Percentiles rank a stretch among this genome's conserved stretches.
Evolutionary conservation across 2,113 vertebrate species (phyloP).

Genomic region (Elanus axillaris): DNA sequence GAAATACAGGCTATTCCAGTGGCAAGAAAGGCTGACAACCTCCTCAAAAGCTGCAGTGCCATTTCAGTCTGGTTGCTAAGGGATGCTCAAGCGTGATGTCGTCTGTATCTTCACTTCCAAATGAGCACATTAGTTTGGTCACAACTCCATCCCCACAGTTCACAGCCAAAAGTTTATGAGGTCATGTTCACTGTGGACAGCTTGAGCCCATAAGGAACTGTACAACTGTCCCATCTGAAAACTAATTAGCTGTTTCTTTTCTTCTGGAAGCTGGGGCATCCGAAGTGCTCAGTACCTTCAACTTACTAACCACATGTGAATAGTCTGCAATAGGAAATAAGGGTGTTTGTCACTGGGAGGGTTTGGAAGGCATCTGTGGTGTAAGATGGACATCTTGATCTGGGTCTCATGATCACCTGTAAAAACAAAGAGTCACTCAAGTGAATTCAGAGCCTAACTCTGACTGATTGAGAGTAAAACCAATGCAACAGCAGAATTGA

Average conservation of each 20-base stretch:
- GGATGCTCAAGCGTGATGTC: constrained; percentile 26
- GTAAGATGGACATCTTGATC: not conserved
- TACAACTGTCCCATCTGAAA: not conserved
- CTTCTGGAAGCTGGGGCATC: not conserved
- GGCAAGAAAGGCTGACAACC: not conserved
- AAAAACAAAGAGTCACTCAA: not conserved
- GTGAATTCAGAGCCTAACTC: not conserved
- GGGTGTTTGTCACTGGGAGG: not conserved
- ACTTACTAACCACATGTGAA: not conserved
- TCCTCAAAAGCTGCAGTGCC: not conserved
- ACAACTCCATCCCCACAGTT: constrained; percentile 1
- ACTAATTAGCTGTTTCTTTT: not conserved
- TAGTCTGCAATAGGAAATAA: not conserved
- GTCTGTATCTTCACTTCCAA: not conserved
- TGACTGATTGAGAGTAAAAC: not conserved
- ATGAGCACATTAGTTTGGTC: constrained; percentile 13
- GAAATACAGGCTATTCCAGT: not conserved
- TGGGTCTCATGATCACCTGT: not conserved
- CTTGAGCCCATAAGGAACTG: not conserved
- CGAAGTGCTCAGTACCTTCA: not conserved
- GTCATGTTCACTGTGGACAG: not conserved
- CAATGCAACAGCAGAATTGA: not conserved
- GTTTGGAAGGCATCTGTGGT: not conserved
- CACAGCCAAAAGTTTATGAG: constrained; percentile 21
- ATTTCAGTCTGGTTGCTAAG: not conserved